Evolutionary conservation across 1,140 invertebrate species (phyloP), one percentile per base, ranked within the genome.

Genomic region (Atta colombica): DNA sequence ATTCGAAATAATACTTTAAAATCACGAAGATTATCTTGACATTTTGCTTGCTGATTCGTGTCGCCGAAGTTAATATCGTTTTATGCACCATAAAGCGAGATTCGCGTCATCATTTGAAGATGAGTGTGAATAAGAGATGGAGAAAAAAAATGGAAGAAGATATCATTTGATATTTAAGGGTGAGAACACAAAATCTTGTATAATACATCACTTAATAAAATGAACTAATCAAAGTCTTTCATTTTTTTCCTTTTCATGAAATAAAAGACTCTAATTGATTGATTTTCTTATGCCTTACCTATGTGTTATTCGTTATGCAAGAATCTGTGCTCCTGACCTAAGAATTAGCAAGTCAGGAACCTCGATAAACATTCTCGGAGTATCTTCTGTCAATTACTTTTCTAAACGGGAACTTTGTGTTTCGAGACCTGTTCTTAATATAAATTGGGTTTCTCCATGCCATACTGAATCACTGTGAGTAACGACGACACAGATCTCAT

Each of bases 1-100:
- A 49, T 35, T 39, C 39, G 18, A 12, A 45, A 45, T 51, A 14
- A 45, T 78, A 18, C 14, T 51, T 18, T 14, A 66, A 78, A 66
- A 66, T 49, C 25, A 18, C 16, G 16, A 14, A 12, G 8, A 2
- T 2, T 28, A 2, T n/a, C 3, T 14, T 45, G 16, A 6, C 39
- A n/a, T 18, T 60, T 25, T 39, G 18, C 49, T 12, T 21, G 14
- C 16, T 12, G 45, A n/a, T 28, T 49, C 49, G 58, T 14, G 16
- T 77, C 25, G 18, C 5, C 6, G 10, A 81, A 81, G 66, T 81
- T 81, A 81, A 81, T 28, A 51, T 45, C 55, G 14, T 21, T 60
- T 14, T 21, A 8, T 16, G 2, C 35, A 16, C n/a, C 21, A 5
- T 35, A 10, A 6, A 16, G n/a, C n/a, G 49, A 31, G 14, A 69